Base-by-base conservation (phyloP, 2,797 vertebrate species). In the Oreonectes daqikongensis region DNA sequence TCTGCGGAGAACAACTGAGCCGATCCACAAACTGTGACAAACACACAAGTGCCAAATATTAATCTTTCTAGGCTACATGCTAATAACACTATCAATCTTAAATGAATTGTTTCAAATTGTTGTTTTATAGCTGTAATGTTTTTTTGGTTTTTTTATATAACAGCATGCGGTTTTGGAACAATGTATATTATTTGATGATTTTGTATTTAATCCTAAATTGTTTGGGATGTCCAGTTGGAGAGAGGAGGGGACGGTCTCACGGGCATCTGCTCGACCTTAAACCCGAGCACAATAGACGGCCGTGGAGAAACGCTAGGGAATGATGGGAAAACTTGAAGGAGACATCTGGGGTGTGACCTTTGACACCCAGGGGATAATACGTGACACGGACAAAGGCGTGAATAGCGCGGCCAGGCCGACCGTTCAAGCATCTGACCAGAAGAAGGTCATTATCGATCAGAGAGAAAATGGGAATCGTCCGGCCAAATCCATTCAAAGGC, bases 291-390 rank as follows among this genome's bases (percentile, higher is more conserved):
- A 93, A 93, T 90, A 82, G 86, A 83, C 61, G 64, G 75, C 75
- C 81, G 81, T 87, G 88, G 91, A 87, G 89, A 90, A 88, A 88
- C 89, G 89, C 85, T 46, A 83, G 14, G 24, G 64, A 44, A n/a
- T 65, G 84, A 85, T 91, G 90, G 89, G 85, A 90, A 84, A 91
- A 80, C 77, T 55, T 77, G 86, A 87, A 86, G 86, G 88, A 88
- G 89, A 91, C 92, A 92, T 93, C 91, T 93, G 92, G 90, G 87
- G 81, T 79, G 53, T 89, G 86, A 91, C 90, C 90, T 90, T 82
- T 89, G 74, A 88, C 90, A 87, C 88, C 67, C 61, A 70, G 77
- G 52, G 83, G 87, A 87, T 79, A 85, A 83, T 30, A n/a, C 40
- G 87, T 28, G 61, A 83, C 82, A 85, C 78, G 82, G 82, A 90